Evolutionary conservation across 2,888 invertebrate species (phyloP).

Genomic region (Parnassius orleans): DNA sequence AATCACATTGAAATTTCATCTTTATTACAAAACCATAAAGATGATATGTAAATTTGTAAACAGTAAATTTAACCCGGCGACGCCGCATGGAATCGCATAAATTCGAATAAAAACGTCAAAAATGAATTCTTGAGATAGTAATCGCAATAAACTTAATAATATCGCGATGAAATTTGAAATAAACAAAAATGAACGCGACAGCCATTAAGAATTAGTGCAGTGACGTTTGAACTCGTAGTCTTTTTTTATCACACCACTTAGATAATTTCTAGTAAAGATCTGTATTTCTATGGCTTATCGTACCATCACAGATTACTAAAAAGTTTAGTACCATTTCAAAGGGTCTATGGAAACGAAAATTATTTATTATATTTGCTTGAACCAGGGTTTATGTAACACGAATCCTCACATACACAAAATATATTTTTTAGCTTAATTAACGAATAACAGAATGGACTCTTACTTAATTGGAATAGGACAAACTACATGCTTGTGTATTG

Average conservation of each 20-base stretch:
- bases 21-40: slow-evolving; percentile 45
- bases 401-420: too few species aligned
- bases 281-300: slow-evolving; percentile 1
- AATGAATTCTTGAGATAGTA: slow-evolving; percentile 77
- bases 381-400: too few species aligned
- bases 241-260: slow-evolving; percentile 37
- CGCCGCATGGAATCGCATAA: slow-evolving; percentile 65
- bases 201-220: slow-evolving; percentile 69
- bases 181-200: slow-evolving; percentile 70
- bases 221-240: slow-evolving; percentile 45
- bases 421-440: too few species aligned
- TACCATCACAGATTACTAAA: too few species aligned
- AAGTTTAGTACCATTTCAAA: background rate
- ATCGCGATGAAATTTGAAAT: slow-evolving; percentile 75
- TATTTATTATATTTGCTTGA: background rate
- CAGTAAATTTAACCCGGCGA: slow-evolving; percentile 38
- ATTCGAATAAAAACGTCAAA: slow-evolving; percentile 79
- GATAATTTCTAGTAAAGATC: slow-evolving; percentile 26
- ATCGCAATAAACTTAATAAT: slow-evolving; percentile 78
- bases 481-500: too few species aligned
- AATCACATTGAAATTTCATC: slow-evolving; percentile 41
- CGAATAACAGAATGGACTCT: too few species aligned
- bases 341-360: background rate
- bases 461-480: too few species aligned
- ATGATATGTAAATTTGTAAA: slow-evolving; percentile 24